These are phyloP conservation scores for Pyrochroa serraticornis DNA, from an alignment of 2,888 invertebrate genomes.

Conservation along the genomic window DNA sequence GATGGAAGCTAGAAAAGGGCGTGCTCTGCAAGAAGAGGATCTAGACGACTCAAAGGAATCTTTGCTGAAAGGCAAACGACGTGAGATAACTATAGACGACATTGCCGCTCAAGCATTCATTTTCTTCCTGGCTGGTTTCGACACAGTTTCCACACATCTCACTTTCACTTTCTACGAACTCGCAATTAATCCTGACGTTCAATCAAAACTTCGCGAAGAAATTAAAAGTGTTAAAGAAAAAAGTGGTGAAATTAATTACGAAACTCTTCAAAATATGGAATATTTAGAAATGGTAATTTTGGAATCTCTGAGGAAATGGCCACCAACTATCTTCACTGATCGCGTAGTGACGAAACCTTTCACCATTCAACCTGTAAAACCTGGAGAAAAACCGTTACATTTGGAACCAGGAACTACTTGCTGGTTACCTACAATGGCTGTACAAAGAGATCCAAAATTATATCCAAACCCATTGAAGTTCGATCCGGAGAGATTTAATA, in stretches of 20 bases:
- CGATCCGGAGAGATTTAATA: conserved; percentile 57
- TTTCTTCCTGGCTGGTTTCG: conserved; percentile 44
- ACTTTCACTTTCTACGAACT: conserved; percentile 38
- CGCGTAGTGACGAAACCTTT: conserved; percentile 37
- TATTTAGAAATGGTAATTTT: neutral
- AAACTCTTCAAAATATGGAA: neutral
- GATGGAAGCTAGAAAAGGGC: conserved; percentile 45
- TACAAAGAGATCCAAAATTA: conserved; percentile 35
- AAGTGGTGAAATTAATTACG: neutral
- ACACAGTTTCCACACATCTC: conserved; percentile 33
- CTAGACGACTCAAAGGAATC: too few relatives aligned
- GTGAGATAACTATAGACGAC: conserved; percentile 35
- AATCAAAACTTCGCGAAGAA: conserved; percentile 14
- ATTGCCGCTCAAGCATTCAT: conserved; percentile 41
- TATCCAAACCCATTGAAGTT: conserved; percentile 57
- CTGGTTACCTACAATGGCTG: conserved; percentile 34
- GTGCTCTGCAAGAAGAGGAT: neutral
- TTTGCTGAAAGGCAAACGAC: too few relatives aligned
- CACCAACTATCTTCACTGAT: conserved; percentile 27
- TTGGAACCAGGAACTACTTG: conserved; percentile 33
- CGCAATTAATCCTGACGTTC: conserved; percentile 38
- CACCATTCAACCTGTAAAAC: conserved; percentile 32
- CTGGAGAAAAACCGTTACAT: conserved; percentile 34
- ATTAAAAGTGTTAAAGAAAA: neutral
- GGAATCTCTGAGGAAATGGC: conserved; percentile 5